Base-by-base conservation (phyloP, 2,888 invertebrate genomes). In the Blastobasis adustella region DNA sequence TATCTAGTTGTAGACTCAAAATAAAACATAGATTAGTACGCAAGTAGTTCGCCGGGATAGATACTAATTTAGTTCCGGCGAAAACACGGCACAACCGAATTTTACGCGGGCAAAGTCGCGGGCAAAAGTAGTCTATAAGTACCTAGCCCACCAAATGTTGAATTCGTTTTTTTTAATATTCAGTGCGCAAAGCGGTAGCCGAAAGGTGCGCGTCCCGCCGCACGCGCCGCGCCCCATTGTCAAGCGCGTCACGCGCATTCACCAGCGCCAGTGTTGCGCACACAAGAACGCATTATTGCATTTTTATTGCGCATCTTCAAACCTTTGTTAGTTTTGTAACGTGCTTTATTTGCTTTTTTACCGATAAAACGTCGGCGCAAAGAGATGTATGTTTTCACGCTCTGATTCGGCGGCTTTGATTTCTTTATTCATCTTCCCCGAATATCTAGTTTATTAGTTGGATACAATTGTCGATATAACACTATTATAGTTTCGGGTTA, bases 271-370 rank as follows among this genome's bases (percentile, higher is more conserved):
- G 69, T 66, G 67, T 68, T 69, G 75, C 69, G 70, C 71, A 68
- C 75, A 73, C 73, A 71, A 76, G 71, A 74, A 71, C 71, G 66
- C 80, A 71, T 82, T 84, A 87, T 83, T 83, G 76, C 82, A 73
- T 82, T 83, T 85, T 86, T 82, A 86, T 87, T 83, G 79, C 84
- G 76, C 83, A 82, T 85, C 87, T 84, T 86, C 82, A 82, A 76
- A 79, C 77, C 76, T 75, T 85, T 86, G 82, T 85, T 82, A 76
- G 68, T 66, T 77, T 78, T 80, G 76, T 81, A 76, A 64, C 60
- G 62, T 61, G 69, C 75, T 78, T 77, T 83, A 77, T 80, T 74
- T 67, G 73, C 72, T 82, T 82, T 55, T 86, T 85, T 82, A 78
- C 71, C 67, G 67, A 73, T 71, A 72, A 76, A 72, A 74, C 65